Conservation (phyloP, 2,113 vertebrate species). For the Azemiops feae region DNA sequence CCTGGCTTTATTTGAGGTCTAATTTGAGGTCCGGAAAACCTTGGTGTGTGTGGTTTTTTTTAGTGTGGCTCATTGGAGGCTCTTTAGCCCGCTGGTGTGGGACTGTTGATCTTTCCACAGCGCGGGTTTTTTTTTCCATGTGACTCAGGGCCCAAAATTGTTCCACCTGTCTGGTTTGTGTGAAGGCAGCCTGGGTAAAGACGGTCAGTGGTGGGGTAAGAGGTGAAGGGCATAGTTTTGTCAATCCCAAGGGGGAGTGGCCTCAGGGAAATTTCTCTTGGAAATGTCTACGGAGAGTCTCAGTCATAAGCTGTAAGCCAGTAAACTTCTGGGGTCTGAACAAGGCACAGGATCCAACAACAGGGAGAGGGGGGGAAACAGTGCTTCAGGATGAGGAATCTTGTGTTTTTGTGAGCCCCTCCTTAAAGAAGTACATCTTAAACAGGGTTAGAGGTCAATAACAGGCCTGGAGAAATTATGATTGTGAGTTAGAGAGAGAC, state of each 20-base stretch:
- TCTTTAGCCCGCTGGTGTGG: constrained; percentile 75
- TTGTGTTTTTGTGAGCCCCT: too few relatives aligned
- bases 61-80: constrained; percentile 69
- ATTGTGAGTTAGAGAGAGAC: too few relatives aligned
- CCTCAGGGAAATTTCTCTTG: neutral
- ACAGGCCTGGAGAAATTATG: too few relatives aligned
- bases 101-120: constrained; percentile 75
- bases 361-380: too few relatives aligned
- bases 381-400: too few relatives aligned
- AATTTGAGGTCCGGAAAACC: too few relatives aligned
- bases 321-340: too few relatives aligned
- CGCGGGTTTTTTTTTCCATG: constrained; percentile 73
- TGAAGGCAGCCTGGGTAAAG: neutral
- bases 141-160: constrained; percentile 55
- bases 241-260: constrained; percentile 1
- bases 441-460: too few relatives aligned
- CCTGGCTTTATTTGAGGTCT: constrained; percentile 66
- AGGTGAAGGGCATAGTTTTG: constrained; percentile 43
- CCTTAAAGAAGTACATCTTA: too few relatives aligned
- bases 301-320: too few relatives aligned
- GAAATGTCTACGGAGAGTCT: too few relatives aligned
- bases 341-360: too few relatives aligned
- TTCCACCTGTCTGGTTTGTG: constrained; percentile 69
- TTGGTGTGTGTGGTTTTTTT: constrained; percentile 49
- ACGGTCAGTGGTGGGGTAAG: neutral